These are phyloP conservation scores for Eupithecia dodoneata DNA, from an alignment of 2,888 invertebrate genomes.

Conservation along the genomic window DNA sequence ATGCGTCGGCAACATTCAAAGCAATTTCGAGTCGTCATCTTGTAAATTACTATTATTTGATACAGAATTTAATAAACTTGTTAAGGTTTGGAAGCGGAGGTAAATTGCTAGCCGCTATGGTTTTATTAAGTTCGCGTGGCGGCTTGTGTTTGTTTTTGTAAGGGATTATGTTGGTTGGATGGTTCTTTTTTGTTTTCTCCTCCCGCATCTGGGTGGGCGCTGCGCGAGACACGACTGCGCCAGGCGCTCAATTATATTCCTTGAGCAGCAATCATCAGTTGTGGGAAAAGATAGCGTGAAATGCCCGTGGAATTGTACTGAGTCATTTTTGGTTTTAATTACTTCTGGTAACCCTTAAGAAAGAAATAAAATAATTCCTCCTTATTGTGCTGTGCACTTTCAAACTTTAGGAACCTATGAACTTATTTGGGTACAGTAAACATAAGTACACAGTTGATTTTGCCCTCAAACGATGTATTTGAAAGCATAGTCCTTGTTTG, in stretches of 20 bases:
- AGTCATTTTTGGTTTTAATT: conserved; percentile 56
- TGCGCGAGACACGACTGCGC: conserved; percentile 77
- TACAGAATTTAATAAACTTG: conserved; percentile 84
- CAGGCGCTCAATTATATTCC: conserved; percentile 70
- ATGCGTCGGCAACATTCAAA: conserved; percentile 78
- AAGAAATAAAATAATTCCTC: conserved; percentile 11
- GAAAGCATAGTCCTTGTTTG: not conserved
- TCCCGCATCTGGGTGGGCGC: conserved; percentile 79
- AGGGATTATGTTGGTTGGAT: conserved; percentile 71
- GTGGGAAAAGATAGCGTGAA: conserved; percentile 74
- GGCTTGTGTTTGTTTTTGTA: conserved; percentile 80
- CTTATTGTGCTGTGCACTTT: not conserved
- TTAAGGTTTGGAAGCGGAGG: conserved; percentile 80
- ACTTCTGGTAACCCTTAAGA: conserved; percentile 41
- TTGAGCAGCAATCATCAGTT: conserved; percentile 61
- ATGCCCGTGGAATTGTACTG: conserved; percentile 66
- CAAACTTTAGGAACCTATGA: not conserved
- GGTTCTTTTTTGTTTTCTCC: conserved; percentile 60
- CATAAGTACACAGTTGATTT: too few species aligned
- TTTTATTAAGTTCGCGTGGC: conserved; percentile 81
- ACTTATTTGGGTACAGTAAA: too few species aligned
- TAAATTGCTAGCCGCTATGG: conserved; percentile 77
- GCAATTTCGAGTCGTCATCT: conserved; percentile 76
- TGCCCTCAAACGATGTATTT: not conserved
- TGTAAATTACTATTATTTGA: conserved; percentile 82